These are phyloP conservation scores for Nannoperca obscura DNA, from an alignment of 2,797 vertebrate genomes.

Conservation along the genomic window DNA sequence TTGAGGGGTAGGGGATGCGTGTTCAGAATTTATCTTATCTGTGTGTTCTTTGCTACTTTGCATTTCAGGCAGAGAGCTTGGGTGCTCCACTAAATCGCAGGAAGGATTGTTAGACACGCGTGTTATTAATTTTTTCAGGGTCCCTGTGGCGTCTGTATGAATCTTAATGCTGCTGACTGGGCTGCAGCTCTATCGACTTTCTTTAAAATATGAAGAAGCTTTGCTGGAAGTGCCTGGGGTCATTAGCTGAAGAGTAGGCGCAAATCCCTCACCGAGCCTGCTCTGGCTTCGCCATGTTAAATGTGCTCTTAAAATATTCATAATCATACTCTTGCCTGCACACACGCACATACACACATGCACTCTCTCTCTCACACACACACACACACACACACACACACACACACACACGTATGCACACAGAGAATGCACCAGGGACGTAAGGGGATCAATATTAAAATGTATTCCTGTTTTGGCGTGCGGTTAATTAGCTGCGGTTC, in stretches of 20 bases:
- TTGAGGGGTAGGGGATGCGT: constrained; percentile 70
- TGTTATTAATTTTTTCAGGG: constrained; percentile 89
- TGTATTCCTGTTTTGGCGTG: constrained; percentile 88
- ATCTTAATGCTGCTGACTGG: constrained; percentile 90
- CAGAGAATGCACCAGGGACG: constrained; percentile 80
- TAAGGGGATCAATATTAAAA: constrained; percentile 88
- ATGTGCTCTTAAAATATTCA: constrained; percentile 91
- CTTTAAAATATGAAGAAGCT: constrained; percentile 91
- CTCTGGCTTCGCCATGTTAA: constrained; percentile 87
- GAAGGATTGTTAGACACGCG: constrained; percentile 90
- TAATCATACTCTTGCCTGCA: constrained; percentile 87
- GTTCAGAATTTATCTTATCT: constrained; percentile 85
- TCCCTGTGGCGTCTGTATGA: constrained; percentile 87
- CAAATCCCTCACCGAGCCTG: constrained; percentile 86
- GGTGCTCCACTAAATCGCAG: constrained; percentile 86
- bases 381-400: constrained; percentile 57
- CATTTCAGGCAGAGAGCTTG: constrained; percentile 85
- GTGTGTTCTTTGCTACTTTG: constrained; percentile 86
- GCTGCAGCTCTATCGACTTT: constrained; percentile 88
- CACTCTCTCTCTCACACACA: constrained; percentile 45
- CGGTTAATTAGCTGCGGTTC: constrained; percentile 89
- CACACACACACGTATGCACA: constrained; percentile 50
- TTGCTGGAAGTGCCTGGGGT: constrained; percentile 89
- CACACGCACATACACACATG: constrained; percentile 53
- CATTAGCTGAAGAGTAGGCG: constrained; percentile 90